phyloP scores from a whole-genome alignment of 2,113 vertebrate species.

The Agapornis roseicollis region DNA sequence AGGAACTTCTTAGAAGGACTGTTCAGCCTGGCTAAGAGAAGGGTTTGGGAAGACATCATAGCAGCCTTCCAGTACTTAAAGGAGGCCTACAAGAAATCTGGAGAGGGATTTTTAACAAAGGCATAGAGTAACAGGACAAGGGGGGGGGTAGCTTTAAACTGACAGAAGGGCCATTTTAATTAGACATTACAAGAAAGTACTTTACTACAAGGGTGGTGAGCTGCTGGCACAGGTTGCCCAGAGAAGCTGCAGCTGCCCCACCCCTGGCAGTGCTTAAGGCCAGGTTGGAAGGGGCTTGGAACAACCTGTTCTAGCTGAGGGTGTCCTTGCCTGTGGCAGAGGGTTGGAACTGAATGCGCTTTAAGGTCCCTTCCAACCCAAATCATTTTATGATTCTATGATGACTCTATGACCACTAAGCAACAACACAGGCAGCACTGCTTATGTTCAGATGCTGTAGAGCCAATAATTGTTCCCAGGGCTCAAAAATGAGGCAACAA shows the following conservation, averaged over 20 bases:
- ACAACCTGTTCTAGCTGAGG: background rate
- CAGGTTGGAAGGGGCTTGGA: background rate
- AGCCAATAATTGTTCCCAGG: no score
- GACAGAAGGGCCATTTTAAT: background rate
- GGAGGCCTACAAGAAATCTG: background rate
- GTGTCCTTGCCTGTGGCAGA: background rate
- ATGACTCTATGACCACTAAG: background rate
- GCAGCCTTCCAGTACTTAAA: background rate
- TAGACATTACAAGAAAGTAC: background rate
- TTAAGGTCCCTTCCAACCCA: background rate
- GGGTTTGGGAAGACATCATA: background rate
- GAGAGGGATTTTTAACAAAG: background rate
- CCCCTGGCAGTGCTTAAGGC: background rate
- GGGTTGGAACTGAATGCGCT: background rate
- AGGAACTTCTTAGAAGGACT: background rate
- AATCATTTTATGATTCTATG: background rate
- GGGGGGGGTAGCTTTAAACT: background rate
- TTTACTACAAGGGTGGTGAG: background rate
- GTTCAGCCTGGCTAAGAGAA: background rate
- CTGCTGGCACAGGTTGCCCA: background rate
- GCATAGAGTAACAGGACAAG: background rate
- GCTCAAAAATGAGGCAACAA: fast-evolving
- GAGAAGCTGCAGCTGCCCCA: no score
- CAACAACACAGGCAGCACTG: background rate
- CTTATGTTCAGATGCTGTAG: fast-evolving